Evolutionary conservation across 1,140 invertebrate genomes (phyloP), one percentile per base, ranked within the genome.

Genomic region (Gryon sp.): DNA sequence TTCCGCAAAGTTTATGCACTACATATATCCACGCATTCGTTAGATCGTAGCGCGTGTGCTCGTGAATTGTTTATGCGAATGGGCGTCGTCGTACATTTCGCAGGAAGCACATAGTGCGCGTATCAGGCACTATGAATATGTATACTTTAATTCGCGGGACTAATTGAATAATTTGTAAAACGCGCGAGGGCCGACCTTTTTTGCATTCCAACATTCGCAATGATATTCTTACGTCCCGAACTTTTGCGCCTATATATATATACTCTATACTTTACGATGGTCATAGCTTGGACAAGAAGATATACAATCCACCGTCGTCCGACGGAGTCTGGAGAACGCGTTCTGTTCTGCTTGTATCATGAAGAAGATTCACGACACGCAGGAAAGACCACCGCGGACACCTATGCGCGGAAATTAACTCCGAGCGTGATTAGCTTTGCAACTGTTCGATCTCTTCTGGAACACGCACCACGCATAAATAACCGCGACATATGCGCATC

Each of bases 121-220:
- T 87, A 87, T 88, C 85, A 84, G 76, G 70, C 78, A 62, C 84
- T 83, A 88, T 88, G 86, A 88, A 88, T 88, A 88, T 88, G 84
- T 87, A 88, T 88, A 88, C 86, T 84, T 88, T 88, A 88, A 88
- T 88, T 88, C 86, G 85, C 86, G 83, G 81, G 87, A 87, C 86
- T 89, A 89, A 89, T 89, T 88, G 87, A 89, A 89, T 89, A 89
- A 89, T 89, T 89, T 89, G 87, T 89, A 87, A 88, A 89, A 87
- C 87, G 86, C 83, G 78, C 70, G 78, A 65, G 68, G 46, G 55
- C 41, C 45, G 48, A 20, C 60, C 76, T 82, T 79, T 77, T 80
- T 79, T 76, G 70, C 68, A 78, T 81, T 63, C 70, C 48, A 26
- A 6, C 55, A 43, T 16, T 18, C 50, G 62, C 32, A 69, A 69